Conservation (phyloP, 1,140 invertebrate genomes). For the Euura saliciscinereae region DNA sequence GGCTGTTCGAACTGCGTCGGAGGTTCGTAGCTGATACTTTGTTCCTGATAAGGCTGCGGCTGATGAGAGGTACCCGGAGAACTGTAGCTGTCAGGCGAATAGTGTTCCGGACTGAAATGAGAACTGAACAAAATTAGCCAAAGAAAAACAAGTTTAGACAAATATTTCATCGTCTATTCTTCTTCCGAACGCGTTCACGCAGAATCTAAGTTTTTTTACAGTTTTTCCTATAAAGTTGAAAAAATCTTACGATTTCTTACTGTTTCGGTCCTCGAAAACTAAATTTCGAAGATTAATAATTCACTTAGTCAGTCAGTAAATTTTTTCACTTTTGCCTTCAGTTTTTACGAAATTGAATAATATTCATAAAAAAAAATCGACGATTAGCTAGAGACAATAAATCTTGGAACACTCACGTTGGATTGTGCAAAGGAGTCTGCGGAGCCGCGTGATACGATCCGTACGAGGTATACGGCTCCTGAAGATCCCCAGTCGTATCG, state of each 20-base stretch:
- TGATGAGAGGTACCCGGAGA: slow-evolving; percentile 49
- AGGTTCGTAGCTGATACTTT: slow-evolving; percentile 43
- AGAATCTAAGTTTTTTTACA: too few relatives aligned
- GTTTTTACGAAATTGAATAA: neutral
- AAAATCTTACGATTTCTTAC: too few relatives aligned
- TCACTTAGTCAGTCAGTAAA: too few relatives aligned
- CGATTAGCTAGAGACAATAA: neutral
- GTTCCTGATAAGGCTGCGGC: slow-evolving; percentile 49
- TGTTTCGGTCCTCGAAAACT: too few relatives aligned
- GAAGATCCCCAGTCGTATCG: slow-evolving; percentile 60
- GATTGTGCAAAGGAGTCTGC: slow-evolving; percentile 58
- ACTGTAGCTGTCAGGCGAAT: slow-evolving; percentile 52
- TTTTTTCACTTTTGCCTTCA: too few relatives aligned
- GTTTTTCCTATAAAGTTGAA: too few relatives aligned
- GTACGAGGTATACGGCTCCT: slow-evolving; percentile 57
- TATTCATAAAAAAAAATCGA: slow-evolving; percentile 10
- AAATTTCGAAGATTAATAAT: too few relatives aligned
- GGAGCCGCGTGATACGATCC: slow-evolving; percentile 55
- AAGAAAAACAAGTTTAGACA: too few relatives aligned
- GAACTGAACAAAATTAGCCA: neutral
- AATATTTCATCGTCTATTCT: too few relatives aligned
- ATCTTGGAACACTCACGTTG: slow-evolving; percentile 40
- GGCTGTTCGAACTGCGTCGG: slow-evolving; percentile 55
- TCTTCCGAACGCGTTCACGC: too few relatives aligned
- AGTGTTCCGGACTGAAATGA: slow-evolving; percentile 48